Conservation (phyloP, 1,140 invertebrate species). For the Tetramorium simillimum region DNA sequence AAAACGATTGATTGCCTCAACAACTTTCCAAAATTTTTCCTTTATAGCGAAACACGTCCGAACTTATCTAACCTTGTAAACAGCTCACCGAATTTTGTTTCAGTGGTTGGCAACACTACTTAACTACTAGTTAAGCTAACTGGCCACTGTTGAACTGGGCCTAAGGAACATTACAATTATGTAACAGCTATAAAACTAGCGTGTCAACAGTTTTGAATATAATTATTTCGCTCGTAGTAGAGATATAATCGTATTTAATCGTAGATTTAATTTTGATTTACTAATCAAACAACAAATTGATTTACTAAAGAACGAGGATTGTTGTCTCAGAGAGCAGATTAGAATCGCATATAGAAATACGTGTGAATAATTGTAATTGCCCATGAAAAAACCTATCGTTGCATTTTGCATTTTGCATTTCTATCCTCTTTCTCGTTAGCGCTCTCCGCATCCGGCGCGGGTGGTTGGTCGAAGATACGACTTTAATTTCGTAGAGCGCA, state of each 20-base stretch:
- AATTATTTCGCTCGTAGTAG: background rate
- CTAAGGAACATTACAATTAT: background rate
- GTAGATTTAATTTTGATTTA: background rate
- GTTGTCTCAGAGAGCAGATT: background rate
- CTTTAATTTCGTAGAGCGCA: conserved; percentile 36
- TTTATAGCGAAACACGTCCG: no score
- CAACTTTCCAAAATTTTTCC: no score
- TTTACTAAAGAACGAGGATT: background rate
- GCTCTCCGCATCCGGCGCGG: background rate
- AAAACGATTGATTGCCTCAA: no score
- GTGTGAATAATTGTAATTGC: background rate
- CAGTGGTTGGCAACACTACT: no score
- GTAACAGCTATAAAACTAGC: background rate
- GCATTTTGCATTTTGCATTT: no score
- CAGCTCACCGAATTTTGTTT: no score
- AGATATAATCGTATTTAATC: background rate
- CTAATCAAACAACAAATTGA: background rate
- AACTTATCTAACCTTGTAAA: no score
- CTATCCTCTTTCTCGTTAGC: conserved; percentile 31
- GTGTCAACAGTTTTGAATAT: background rate
- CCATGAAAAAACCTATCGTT: background rate
- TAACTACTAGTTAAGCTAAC: no score
- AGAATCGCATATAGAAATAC: background rate
- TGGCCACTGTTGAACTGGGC: no score
- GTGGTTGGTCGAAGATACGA: conserved; percentile 12